phyloP scores from a whole-genome alignment of 2,888 invertebrate genomes.

The Macaria liturata region DNA sequence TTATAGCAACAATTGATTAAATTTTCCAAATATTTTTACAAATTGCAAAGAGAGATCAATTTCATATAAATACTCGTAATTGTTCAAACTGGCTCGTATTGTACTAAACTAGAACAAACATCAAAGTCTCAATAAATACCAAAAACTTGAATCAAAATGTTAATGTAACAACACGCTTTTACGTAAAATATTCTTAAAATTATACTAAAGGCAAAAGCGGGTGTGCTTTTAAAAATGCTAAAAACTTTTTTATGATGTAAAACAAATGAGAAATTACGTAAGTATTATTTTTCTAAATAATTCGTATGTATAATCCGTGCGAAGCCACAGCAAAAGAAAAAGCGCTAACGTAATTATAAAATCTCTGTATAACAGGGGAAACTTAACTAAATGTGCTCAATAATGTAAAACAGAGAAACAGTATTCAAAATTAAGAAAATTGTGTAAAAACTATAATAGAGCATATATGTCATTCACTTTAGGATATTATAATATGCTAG shows the following conservation, averaged over 20 bases:
- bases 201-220: conserved; percentile 16
- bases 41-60: no score
- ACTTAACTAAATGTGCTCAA: conserved; percentile 46
- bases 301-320: not conserved
- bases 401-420: no score
- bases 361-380: conserved; percentile 61
- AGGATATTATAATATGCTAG: no score
- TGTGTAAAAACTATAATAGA: no score
- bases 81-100: conserved; percentile 1
- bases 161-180: conserved; percentile 6
- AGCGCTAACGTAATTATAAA: conserved; percentile 26
- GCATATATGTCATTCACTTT: no score
- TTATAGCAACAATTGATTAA: no score
- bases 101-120: conserved; percentile 16
- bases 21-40: no score
- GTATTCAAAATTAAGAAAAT: no score
- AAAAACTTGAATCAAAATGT: conserved; percentile 16
- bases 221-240: not conserved
- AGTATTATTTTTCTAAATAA: not conserved
- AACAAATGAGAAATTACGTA: no score
- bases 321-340: conserved; percentile 1
- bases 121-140: conserved; percentile 22
- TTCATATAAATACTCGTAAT: no score
- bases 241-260: no score
- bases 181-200: conserved; percentile 7